Evolutionary conservation across 2,888 invertebrate species (phyloP), one percentile per base, ranked within the genome.

Genomic region (Brenthis daphne): DNA sequence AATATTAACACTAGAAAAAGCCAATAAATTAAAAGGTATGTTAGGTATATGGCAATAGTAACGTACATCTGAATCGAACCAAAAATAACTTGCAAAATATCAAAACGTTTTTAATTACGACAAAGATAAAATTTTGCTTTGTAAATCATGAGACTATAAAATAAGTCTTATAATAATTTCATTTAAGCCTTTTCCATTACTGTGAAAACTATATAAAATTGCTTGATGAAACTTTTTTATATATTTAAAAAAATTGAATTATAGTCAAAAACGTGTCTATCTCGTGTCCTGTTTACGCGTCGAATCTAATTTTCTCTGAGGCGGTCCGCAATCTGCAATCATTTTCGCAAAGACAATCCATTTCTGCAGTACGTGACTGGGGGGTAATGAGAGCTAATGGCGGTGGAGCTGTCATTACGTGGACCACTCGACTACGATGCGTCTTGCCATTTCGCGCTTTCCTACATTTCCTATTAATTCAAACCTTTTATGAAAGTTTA

Each of bases 271-370:
- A 64, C 57, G 67, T 68, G 61, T 74, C 76, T 74, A 77, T 73
- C 80, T 79, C 80, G 82, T 78, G 85, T 85, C 88, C 87, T 86
- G 87, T 90, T 90, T 88, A 84, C 83, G 81, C 82, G 83, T 85
- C 87, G 86, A 87, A 89, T 89, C 88, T 90, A 90, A 91, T 90
- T 90, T 90, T 88, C 90, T 87, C 82, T 81, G 85, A 83, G 88
- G 90, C 87, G 89, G 88, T 84, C 89, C 86, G 89, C 89, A 91
- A 92, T 90, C 90, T 89, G 81, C 85, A 87, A 88, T 89, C 87
- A 90, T 92, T 90, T 89, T 89, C 86, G 90, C 90, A 91, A 89
- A 92, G 92, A 92, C 91, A 92, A 91, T 92, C 92, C 90, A 90
- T 91, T 91, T 89, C 88, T 86, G 87, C 84, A 78, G 86, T 83